Percentiles rank a stretch among this genome's conserved stretches.
phyloP scores from a whole-genome alignment of 2,888 invertebrate genomes.

The Calameuta filiformis region DNA sequence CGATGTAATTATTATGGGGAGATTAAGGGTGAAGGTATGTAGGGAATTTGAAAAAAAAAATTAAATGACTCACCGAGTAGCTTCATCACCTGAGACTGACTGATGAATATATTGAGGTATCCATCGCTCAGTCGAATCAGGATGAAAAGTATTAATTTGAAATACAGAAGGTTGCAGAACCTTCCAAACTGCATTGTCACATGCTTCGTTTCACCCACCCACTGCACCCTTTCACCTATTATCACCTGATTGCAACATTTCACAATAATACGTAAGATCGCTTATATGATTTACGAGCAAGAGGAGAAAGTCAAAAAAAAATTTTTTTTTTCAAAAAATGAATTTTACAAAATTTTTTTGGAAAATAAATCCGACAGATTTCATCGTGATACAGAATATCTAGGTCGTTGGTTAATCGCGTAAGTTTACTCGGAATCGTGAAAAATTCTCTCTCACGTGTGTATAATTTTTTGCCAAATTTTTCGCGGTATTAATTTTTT shows the following conservation, averaged over 20 bases:
- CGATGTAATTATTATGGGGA: background rate
- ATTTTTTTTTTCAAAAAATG: background rate
- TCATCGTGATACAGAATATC: background rate
- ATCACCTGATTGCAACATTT: background rate
- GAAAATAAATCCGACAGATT: background rate
- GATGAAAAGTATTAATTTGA: constrained; percentile 52
- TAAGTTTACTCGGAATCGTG: background rate
- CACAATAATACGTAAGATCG: background rate
- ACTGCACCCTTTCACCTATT: constrained; percentile 22
- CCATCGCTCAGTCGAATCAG: constrained; percentile 69
- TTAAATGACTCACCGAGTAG: constrained; percentile 74
- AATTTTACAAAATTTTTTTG: background rate
- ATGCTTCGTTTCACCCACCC: constrained; percentile 28
- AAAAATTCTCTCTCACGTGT: background rate
- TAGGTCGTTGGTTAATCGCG: background rate
- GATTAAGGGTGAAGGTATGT: background rate
- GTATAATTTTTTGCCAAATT: background rate
- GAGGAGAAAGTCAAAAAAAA: background rate
- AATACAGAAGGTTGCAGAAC: constrained; percentile 57
- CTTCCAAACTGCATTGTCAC: constrained; percentile 63
- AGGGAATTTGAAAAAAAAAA: background rate
- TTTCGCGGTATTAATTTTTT: background rate
- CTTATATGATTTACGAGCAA: background rate
- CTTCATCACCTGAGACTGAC: constrained; percentile 83
- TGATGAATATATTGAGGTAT: constrained; percentile 84